phyloP scores from a whole-genome alignment of 35 echinoderm and acorn worm species.

The Anneissia japonica region DNA sequence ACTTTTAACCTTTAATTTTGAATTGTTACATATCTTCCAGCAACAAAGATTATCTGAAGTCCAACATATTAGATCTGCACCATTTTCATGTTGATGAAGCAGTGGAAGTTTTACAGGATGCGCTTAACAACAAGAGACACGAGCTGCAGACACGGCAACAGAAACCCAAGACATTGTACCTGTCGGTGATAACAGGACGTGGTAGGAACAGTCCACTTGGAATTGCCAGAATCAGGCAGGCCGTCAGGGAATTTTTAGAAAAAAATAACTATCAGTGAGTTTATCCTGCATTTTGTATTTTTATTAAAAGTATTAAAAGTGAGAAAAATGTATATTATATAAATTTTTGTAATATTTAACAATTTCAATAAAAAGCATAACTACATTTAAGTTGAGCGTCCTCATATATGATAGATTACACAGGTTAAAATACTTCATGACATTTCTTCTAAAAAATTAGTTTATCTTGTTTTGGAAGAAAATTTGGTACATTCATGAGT shows the following conservation, averaged over 20 bases:
- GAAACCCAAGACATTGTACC: not conserved
- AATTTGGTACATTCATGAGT: too few relatives aligned
- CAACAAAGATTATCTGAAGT: not conserved
- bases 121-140: not conserved
- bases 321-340: not conserved
- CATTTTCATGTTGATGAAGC: not conserved
- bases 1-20: too few relatives aligned
- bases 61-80: not conserved
- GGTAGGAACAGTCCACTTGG: not conserved
- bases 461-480: too few relatives aligned
- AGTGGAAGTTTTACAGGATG: not conserved
- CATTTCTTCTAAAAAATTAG: too few relatives aligned
- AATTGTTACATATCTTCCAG: too few relatives aligned
- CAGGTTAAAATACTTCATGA: too few relatives aligned
- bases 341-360: too few relatives aligned
- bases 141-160: not conserved
- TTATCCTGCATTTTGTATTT: not conserved
- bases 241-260: not conserved
- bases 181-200: not conserved
- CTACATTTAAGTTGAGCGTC: too few relatives aligned
- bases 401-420: too few relatives aligned
- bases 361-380: too few relatives aligned
- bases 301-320: not conserved
- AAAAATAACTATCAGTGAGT: not conserved
- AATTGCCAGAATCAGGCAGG: not conserved